These are phyloP conservation scores for Sphyrna mokarran DNA, from an alignment of 2,113 vertebrate species.

Conservation along the genomic window DNA sequence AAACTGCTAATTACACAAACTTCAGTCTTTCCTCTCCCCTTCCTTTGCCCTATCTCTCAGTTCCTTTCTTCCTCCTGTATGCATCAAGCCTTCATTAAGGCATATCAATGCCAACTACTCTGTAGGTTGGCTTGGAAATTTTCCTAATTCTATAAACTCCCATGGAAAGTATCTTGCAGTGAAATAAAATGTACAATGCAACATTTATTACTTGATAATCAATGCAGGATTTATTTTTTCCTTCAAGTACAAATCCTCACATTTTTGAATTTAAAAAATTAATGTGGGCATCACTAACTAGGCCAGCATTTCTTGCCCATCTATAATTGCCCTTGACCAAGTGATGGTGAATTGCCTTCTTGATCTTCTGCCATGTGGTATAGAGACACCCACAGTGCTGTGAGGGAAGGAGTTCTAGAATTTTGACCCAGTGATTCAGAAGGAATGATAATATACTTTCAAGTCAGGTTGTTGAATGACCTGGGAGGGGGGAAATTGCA, in stretches of 20 bases:
- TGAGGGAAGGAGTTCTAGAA: no score
- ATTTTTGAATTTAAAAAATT: neutral
- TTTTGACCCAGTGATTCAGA: no score
- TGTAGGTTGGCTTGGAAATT: neutral
- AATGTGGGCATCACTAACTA: no score
- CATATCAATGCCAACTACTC: neutral
- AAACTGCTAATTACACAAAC: neutral
- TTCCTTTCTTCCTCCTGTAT: neutral
- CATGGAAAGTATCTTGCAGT: neutral
- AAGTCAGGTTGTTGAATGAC: no score
- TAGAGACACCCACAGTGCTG: no score
- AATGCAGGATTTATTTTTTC: neutral
- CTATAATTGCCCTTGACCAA: no score
- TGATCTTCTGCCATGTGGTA: no score
- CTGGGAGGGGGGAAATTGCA: no score
- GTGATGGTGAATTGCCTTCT: no score
- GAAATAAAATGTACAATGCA: neutral
- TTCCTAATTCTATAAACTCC: no score
- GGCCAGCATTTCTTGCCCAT: no score
- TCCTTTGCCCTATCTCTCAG: neutral
- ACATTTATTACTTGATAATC: neutral
- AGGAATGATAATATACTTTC: no score
- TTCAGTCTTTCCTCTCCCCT: neutral
- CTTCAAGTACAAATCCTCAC: neutral
- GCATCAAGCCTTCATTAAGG: neutral